Conservation (phyloP, 2,888 invertebrate species). For the Oscheius sp. region DNA sequence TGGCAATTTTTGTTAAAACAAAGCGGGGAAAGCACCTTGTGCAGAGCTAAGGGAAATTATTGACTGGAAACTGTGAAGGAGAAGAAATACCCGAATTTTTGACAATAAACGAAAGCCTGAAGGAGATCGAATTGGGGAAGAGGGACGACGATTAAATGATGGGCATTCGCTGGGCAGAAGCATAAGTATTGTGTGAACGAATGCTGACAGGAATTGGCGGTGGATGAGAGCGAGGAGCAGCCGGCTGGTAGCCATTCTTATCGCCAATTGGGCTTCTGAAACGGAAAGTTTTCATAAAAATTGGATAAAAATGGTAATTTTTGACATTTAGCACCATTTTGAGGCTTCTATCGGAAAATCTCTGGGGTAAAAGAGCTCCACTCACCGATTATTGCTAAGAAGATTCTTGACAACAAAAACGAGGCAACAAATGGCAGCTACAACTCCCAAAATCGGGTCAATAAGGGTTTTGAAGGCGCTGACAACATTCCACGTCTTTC, state of each 20-base stretch:
- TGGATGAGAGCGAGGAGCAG: constrained; percentile 47
- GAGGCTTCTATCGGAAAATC: too few relatives aligned
- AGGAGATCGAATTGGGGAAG: neutral
- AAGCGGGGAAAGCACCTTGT: neutral
- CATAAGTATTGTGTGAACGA: constrained; percentile 51
- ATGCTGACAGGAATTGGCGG: constrained; percentile 54
- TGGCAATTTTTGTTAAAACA: neutral
- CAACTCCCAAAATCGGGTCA: constrained; percentile 45
- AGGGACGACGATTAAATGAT: constrained; percentile 21
- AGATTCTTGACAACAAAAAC: constrained; percentile 24
- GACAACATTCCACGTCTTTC: constrained; percentile 53
- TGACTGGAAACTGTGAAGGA: neutral
- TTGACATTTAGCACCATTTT: too few relatives aligned
- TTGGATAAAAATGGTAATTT: neutral
- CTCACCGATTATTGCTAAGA: constrained; percentile 32
- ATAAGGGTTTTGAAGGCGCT: constrained; percentile 53
- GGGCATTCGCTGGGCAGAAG: constrained; percentile 39
- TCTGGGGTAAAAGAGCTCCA: too few relatives aligned
- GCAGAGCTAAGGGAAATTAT: neutral
- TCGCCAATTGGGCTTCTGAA: constrained; percentile 38
- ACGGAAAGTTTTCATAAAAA: neutral
- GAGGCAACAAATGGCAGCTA: constrained; percentile 40
- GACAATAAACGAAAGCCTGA: neutral
- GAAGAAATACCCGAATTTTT: neutral
- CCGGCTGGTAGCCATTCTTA: constrained; percentile 65